Percentiles rank a stretch among this genome's conserved stretches.
Conservation (phyloP, 2,113 vertebrate species). For the Mirza zaza region DNA sequence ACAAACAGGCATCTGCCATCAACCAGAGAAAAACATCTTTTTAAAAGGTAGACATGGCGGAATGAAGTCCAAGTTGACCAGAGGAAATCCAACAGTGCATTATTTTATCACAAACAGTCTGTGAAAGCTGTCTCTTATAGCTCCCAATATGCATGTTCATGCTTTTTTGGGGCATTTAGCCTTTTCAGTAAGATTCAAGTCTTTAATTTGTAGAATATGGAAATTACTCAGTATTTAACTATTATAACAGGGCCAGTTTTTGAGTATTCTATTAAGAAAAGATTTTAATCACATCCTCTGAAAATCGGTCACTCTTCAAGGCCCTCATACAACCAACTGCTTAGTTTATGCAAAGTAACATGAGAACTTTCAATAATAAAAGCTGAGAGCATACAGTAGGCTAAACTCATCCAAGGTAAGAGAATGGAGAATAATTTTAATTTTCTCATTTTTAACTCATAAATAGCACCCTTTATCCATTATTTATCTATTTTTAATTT, state of each 20-base stretch:
- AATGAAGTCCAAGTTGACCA: background rate
- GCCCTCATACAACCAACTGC: background rate
- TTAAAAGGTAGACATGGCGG: background rate
- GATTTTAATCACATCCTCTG: background rate
- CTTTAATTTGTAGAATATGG: background rate
- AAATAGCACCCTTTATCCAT: conserved; percentile 32
- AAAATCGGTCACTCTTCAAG: background rate
- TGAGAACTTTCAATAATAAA: background rate
- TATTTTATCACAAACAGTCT: background rate
- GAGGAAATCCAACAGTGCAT: background rate
- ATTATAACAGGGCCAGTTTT: background rate
- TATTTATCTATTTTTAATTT: conserved; percentile 63
- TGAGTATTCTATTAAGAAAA: conserved; percentile 26
- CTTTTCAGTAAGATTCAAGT: background rate
- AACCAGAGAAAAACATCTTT: background rate
- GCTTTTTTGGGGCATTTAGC: background rate
- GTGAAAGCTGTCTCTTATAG: accelerated
- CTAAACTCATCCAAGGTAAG: background rate
- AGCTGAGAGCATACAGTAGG: background rate
- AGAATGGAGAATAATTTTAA: conserved; percentile 24
- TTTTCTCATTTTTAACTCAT: conserved; percentile 47
- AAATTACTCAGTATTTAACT: background rate
- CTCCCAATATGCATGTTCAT: background rate
- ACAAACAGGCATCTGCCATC: background rate
- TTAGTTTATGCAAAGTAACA: background rate